Percentiles rank a stretch among this genome's conserved stretches.
These are phyloP conservation scores for Lerema accius DNA, from an alignment of 1,140 invertebrate species.

Conservation along the genomic window DNA sequence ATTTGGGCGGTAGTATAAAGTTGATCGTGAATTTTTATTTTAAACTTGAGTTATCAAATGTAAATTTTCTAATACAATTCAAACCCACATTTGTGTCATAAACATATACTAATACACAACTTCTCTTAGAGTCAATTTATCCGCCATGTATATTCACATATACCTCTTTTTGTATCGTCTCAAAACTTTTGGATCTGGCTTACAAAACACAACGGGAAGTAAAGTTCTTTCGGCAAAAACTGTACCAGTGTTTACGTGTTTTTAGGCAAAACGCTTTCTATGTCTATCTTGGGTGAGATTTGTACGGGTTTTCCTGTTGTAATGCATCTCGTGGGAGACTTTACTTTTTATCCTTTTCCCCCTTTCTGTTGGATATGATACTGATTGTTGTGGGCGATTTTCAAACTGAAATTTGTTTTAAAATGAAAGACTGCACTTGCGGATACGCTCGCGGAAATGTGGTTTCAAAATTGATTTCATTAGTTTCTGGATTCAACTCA, in stretches of 20 bases:
- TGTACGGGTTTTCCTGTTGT: constrained; percentile 37
- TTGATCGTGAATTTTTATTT: too few relatives aligned
- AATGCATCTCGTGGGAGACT: constrained; percentile 47
- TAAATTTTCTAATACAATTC: too few relatives aligned
- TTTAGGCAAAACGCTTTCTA: constrained; percentile 52
- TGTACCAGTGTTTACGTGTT: constrained; percentile 51
- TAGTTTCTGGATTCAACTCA: neutral
- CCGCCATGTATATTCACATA: neutral
- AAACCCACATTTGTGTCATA: neutral
- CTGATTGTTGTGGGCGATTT: constrained; percentile 33
- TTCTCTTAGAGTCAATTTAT: neutral
- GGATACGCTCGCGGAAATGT: too few relatives aligned
- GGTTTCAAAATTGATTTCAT: too few relatives aligned
- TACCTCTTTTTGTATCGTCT: constrained; percentile 15
- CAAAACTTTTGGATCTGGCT: constrained; percentile 8
- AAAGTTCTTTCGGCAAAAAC: constrained; percentile 40
- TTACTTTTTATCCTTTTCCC: constrained; percentile 41
- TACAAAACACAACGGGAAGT: constrained; percentile 27
- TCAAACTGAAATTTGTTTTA: constrained; percentile 18
- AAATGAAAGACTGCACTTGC: too few relatives aligned
- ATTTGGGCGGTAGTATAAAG: too few relatives aligned
- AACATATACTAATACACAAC: constrained; percentile 3
- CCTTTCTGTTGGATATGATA: constrained; percentile 28
- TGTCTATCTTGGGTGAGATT: constrained; percentile 50
- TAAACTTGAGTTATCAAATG: too few relatives aligned